These are phyloP conservation scores for Falcaria lacertinaria DNA, from an alignment of 2,888 invertebrate species.

Conservation along the genomic window DNA sequence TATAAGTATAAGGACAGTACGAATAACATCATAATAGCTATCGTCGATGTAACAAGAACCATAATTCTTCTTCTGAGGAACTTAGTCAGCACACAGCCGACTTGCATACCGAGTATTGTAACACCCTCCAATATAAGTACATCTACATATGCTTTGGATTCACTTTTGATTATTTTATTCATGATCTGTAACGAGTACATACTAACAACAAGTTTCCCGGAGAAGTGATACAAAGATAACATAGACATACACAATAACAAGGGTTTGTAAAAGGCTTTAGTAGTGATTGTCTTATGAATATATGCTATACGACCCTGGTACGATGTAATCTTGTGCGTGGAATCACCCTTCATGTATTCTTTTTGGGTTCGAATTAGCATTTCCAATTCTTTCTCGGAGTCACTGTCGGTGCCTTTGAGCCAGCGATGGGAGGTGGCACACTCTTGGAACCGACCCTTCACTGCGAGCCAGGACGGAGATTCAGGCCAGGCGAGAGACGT, in stretches of 20 bases:
- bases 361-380: conserved; percentile 8
- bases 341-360: conserved; percentile 12
- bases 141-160: conserved; percentile 23
- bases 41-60: conserved; percentile 17
- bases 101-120: conserved; percentile 30
- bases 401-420: conserved; percentile 25
- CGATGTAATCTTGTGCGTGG: conserved; percentile 1
- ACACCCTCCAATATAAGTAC: conserved; percentile 36
- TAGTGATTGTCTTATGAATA: conserved; percentile 11
- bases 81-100: conserved; percentile 29
- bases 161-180: conserved; percentile 21
- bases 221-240: conserved; percentile 14
- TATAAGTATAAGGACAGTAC: conserved; percentile 34
- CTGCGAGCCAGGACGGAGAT: conserved; percentile 30
- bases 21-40: conserved; percentile 29
- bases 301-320: not conserved
- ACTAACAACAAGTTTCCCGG: conserved; percentile 13
- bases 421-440: conserved; percentile 22
- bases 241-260: conserved; percentile 15
- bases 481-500: conserved; percentile 19
- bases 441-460: conserved; percentile 27
- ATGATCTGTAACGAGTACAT: conserved; percentile 13
- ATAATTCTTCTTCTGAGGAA: conserved; percentile 27
- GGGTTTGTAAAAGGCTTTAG: conserved; percentile 21
- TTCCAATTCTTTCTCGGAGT: conserved; percentile 2